Base-by-base conservation (phyloP, 1,140 invertebrate species). In the Trigoniulus corallinus region DNA sequence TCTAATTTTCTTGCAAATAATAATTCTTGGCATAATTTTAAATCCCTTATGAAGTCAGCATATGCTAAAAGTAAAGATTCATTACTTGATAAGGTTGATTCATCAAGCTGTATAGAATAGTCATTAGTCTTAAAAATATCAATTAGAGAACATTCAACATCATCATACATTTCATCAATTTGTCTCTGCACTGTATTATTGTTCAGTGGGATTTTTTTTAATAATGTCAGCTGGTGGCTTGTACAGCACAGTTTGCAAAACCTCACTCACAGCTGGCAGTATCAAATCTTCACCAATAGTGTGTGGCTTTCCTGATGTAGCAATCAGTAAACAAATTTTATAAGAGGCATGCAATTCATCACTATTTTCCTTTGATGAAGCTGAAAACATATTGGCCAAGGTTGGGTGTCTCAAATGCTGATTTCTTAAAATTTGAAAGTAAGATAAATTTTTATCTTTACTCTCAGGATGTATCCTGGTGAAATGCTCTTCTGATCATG, bases 281-380 rank as follows among this genome's bases (percentile, higher is more conserved):
- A 52, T 54, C 34, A 54, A 46, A n/a, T 41, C 21, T 52, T 52
- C 50, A 12, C 50, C 53, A 44, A 54, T 52, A 18, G 44, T 54
- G 39, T 54, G 26, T 25, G 50, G 37, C 24, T 54, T 52, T 22
- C 53, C 49, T 21, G 39, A 40, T 45, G 52, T 47, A 24, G 53
- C 53, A 42, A 54, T 54, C n/a, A 52, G n/a, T 27, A 52, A 25
- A 7, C n/a, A 54, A 24, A 54, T 51, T 21, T 52, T 48, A 41
- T 54, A 54, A 13, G 50, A 54, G 15, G 27, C 53, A 18, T n/a
- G 27, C 15, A 54, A 23, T 29, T 46, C 44, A 40, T 52, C 45
- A 48, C 44, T 41, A 22, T 52, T 42, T 49, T 53, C 26, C 24
- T 29, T 53, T 23, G 42, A 7, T 34, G 29, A 7, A 15, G 7